A percentile compares a stretch with the other conserved stretches of the same genome.
Evolutionary conservation across 2,888 invertebrate species (phyloP).

Genomic region (Heliconius aoede): DNA sequence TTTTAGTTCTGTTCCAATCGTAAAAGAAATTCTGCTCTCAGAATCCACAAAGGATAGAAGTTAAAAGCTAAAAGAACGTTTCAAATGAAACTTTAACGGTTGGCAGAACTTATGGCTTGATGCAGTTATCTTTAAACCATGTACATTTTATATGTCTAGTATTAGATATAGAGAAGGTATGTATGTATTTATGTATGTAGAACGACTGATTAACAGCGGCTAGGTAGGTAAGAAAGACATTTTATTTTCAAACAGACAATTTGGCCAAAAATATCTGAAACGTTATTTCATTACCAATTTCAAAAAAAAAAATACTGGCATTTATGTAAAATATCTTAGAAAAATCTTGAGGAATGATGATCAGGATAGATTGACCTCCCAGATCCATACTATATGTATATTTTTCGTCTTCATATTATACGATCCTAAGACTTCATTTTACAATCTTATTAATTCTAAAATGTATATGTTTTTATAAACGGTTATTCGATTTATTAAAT

Average conservation of each 20-base stretch:
- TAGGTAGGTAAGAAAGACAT: too few species aligned
- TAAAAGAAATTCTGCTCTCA: conserved; percentile 67
- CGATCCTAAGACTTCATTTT: too few species aligned
- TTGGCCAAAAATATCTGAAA: too few species aligned
- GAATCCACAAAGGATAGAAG: conserved; percentile 72
- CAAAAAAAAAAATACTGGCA: too few species aligned
- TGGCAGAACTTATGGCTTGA: conserved; percentile 31
- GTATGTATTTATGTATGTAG: not conserved
- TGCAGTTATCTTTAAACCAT: conserved; percentile 28
- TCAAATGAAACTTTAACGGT: conserved; percentile 61
- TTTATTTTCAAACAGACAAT: too few species aligned
- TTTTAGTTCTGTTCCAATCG: conserved; percentile 57
- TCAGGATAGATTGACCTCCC: too few species aligned
- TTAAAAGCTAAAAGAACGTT: conserved; percentile 71
- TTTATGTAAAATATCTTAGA: too few species aligned
- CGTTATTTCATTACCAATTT: too few species aligned
- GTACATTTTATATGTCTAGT: conserved; percentile 4
- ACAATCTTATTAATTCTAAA: not conserved
- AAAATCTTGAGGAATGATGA: too few species aligned
- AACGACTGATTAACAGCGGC: too few species aligned
- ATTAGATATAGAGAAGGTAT: not conserved
- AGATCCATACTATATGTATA: too few species aligned
- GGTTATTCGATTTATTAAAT: not conserved
- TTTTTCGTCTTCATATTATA: too few species aligned
- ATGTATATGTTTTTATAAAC: not conserved